These are phyloP conservation scores for Nymphicus hollandicus DNA, from an alignment of 2,113 vertebrate genomes.

Conservation along the genomic window DNA sequence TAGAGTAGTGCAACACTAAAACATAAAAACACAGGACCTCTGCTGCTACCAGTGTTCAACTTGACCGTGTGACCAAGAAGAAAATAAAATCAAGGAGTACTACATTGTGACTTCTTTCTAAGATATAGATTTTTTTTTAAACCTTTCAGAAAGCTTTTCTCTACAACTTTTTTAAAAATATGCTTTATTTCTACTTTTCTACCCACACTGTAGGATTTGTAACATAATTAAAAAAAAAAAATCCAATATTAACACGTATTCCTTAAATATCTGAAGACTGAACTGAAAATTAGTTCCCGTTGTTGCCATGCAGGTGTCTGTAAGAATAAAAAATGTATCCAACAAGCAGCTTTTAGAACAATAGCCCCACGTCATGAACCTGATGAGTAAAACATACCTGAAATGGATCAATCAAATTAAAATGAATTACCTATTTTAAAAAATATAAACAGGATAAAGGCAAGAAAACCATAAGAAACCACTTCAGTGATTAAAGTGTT, in stretches of 20 bases:
- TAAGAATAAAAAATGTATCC: neutral
- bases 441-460: neutral
- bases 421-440: neutral
- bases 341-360: neutral
- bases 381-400: neutral
- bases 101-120: neutral
- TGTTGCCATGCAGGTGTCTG: neutral
- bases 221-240: neutral
- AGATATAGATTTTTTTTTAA: neutral
- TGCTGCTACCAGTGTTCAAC: neutral
- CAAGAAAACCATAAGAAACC: neutral
- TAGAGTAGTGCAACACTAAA: neutral
- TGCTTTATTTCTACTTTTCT: neutral
- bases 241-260: neutral
- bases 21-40: neutral
- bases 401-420: neutral
- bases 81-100: neutral
- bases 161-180: neutral
- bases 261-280: neutral
- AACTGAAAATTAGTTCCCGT: neutral
- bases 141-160: neutral
- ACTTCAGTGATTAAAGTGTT: neutral
- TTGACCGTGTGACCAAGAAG: neutral
- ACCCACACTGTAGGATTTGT: neutral
- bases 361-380: neutral